Conservation (phyloP, 2,888 invertebrate genomes). For the Lamellibrachia satsuma region DNA sequence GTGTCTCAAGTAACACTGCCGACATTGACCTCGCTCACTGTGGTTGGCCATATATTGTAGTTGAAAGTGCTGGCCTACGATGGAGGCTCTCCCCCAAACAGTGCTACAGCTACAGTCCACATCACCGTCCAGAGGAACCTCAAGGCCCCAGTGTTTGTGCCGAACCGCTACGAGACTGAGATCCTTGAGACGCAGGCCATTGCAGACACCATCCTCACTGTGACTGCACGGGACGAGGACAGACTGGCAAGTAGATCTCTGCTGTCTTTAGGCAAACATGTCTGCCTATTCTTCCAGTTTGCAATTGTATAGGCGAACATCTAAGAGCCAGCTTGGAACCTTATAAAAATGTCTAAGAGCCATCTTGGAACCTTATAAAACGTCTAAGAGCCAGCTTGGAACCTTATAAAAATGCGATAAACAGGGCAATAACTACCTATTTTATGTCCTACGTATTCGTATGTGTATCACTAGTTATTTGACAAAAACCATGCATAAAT, state of each 20-base stretch:
- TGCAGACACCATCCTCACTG: constrained; percentile 39
- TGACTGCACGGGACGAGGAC: constrained; percentile 44
- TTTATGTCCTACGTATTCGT: no score
- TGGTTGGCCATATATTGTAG: constrained; percentile 40
- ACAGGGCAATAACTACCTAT: no score
- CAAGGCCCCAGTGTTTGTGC: constrained; percentile 39
- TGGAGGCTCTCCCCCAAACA: constrained; percentile 48
- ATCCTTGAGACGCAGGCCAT: constrained; percentile 43
- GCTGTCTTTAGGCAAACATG: neutral
- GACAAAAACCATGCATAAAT: no score
- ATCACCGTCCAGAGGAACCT: constrained; percentile 41
- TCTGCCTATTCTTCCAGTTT: neutral
- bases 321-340: no score
- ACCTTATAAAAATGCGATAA: no score
- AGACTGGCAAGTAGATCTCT: constrained; percentile 29
- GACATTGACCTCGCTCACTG: neutral
- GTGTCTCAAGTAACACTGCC: neutral
- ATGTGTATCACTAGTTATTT: no score
- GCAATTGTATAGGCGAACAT: no score
- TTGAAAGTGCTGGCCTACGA: constrained; percentile 50
- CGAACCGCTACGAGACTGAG: constrained; percentile 33
- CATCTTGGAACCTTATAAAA: no score
- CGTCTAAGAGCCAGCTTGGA: no score
- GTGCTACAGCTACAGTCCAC: constrained; percentile 40
- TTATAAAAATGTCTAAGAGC: no score